Base-by-base conservation (phyloP, 2,113 vertebrate species). In the Piaya cayana region DNA sequence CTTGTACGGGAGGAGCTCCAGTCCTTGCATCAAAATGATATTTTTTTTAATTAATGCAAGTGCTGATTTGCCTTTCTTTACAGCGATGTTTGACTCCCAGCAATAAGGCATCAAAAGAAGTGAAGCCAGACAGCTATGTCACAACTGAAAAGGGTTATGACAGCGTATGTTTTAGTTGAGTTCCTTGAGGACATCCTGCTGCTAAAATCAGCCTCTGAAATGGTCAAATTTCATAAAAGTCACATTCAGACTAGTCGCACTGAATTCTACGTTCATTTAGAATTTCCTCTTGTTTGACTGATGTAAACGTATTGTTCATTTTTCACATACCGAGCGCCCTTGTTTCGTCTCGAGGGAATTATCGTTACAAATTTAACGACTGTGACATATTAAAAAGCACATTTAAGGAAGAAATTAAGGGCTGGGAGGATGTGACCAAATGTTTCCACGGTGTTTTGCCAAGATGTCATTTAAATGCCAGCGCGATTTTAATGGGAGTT, bases 371-470 rank as follows among this genome's bases (percentile, higher is more conserved):
- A 97, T 97, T 97, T 97, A 98, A 98, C 97, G 97, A 98, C 96
- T 97, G 95, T 97, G 97, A 97, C 97, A 98, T 93, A 98, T 97
- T 98, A 97, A 97, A 97, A 98, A 97, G 96, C 98, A 96, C 96
- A 96, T 97, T 97, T 98, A 98, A 98, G 95, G 94, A 97, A 98
- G 94, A 98, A 98, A 98, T 97, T 97, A 97, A 96, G 81, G 47
- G 7, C 75, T 95, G 95, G 72, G 90, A 97, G 96, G 95, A 98
- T 96, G 91, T 97, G 97, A 97, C 98, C 97, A 97, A 97, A 98
- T 97, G 94, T 98, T 98, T 98, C 97, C 92, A 15, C 47, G 87
- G 91, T 92, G 91, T 97, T 98, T 97, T 96, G 96, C 97, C 95
- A 98, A 96, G 96, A 97, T 92, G 90, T 97, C 96, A 94, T 95